Conservation (phyloP, 2,113 vertebrate genomes). For the Zingel zingel region DNA sequence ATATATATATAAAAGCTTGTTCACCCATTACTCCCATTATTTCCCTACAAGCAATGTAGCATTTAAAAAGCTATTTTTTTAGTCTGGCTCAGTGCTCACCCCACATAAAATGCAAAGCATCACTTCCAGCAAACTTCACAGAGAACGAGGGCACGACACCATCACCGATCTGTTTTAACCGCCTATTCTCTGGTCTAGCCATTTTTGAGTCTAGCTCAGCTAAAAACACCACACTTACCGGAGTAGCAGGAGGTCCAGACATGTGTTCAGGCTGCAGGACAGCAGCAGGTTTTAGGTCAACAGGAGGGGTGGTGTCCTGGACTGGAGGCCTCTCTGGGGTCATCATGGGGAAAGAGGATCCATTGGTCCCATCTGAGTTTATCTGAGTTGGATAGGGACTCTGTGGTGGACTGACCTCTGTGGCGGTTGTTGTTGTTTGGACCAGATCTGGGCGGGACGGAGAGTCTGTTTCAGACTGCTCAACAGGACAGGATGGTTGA, state of each 20-base stretch:
- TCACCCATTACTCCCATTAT: too few species aligned
- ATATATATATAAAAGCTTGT: too few species aligned
- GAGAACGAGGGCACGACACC: too few species aligned
- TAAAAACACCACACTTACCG: slow-evolving; percentile 56
- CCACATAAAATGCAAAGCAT: too few species aligned
- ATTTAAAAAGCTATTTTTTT: too few species aligned
- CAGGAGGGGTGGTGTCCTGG: slow-evolving; percentile 72
- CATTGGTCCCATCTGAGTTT: slow-evolving; percentile 9
- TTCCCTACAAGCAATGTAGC: too few species aligned
- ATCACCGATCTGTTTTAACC: too few species aligned
- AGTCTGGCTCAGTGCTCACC: too few species aligned
- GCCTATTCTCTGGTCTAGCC: too few species aligned
- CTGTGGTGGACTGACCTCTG: slow-evolving; percentile 18
- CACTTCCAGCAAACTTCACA: too few species aligned
- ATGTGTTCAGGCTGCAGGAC: slow-evolving; percentile 49
- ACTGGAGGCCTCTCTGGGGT: slow-evolving; percentile 71
- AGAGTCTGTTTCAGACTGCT: not conserved
- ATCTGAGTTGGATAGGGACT: slow-evolving; percentile 27
- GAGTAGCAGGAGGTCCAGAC: slow-evolving; percentile 20
- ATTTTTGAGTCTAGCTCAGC: too few species aligned
- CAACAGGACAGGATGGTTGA: not conserved
- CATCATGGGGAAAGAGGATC: slow-evolving; percentile 5
- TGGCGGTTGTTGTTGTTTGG: not conserved
- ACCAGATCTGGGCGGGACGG: not conserved
- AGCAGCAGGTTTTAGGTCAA: not conserved